Conservation (phyloP, 2,797 vertebrate species). For the Arrhamphus sclerolepis region DNA sequence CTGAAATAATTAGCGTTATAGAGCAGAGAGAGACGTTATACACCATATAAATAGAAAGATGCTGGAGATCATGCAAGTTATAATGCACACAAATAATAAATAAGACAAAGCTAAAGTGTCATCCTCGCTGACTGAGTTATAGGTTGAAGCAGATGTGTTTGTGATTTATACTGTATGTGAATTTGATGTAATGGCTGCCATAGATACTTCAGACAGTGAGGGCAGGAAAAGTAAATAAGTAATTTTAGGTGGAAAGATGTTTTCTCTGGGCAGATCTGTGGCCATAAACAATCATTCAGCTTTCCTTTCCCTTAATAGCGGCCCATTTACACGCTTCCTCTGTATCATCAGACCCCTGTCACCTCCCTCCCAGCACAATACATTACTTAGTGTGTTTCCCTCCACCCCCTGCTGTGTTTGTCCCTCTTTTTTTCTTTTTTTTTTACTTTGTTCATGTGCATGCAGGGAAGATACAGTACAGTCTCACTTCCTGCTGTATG, state of each 20-base stretch:
- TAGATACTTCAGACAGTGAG: conserved; percentile 9
- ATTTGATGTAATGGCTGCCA: conserved; percentile 26
- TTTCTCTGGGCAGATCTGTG: conserved; percentile 51
- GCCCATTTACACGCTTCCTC: conserved; percentile 55
- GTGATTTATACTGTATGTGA: conserved; percentile 38
- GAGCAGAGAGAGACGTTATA: neutral
- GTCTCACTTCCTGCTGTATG: conserved; percentile 53
- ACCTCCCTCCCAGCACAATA: conserved; percentile 55
- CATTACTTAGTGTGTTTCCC: conserved; percentile 56
- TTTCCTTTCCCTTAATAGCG: conserved; percentile 51
- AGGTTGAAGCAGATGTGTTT: conserved; percentile 36
- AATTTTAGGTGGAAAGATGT: conserved; percentile 48
- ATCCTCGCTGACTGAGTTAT: conserved; percentile 29
- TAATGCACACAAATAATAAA: conserved; percentile 27
- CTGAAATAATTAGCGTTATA: conserved; percentile 1
- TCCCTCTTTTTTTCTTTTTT: conserved; percentile 54
- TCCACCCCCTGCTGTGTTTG: conserved; percentile 41
- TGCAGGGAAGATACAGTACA: conserved; percentile 40
- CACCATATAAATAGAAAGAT: conserved; percentile 1
- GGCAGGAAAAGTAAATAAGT: conserved; percentile 43
- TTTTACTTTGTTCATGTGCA: conserved; percentile 53
- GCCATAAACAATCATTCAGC: conserved; percentile 55
- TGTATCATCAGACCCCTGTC: conserved; percentile 58
- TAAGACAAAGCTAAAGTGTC: conserved; percentile 28
- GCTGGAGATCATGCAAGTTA: conserved; percentile 4